Evolutionary conservation across 1,140 invertebrate genomes (phyloP).

Genomic region (Drosophila insularis): DNA sequence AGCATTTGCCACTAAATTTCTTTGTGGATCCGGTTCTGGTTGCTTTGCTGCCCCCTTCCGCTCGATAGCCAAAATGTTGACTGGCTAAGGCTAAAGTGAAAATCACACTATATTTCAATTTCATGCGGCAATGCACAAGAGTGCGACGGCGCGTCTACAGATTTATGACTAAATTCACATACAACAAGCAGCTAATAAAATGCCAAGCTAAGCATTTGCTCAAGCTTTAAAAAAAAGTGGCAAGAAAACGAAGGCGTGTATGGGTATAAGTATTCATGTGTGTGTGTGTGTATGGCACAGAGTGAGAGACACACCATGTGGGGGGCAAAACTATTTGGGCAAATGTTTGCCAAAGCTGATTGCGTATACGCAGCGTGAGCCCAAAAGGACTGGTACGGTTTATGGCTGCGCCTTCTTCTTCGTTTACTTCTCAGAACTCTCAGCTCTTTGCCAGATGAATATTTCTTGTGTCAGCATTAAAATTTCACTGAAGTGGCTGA

Average conservation of each 20-base stretch:
- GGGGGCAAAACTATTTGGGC: conserved; percentile 63
- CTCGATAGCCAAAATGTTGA: conserved; percentile 10
- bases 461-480: conserved; percentile 80
- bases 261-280: not conserved
- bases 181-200: conserved; percentile 79
- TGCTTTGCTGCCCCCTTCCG: conserved; percentile 1
- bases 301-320: not conserved
- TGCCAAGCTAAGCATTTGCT: conserved; percentile 73
- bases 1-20: conserved; percentile 70
- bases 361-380: conserved; percentile 76
- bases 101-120: conserved; percentile 81
- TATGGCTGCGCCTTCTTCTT: conserved; percentile 61
- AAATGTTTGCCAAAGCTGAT: conserved; percentile 74
- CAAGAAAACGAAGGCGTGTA: not conserved
- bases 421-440: conserved; percentile 27
- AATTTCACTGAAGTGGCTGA: conserved; percentile 69
- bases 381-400: conserved; percentile 36
- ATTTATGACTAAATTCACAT: conserved; percentile 80
- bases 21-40: conserved; percentile 10
- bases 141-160: conserved; percentile 64
- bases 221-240: conserved; percentile 21
- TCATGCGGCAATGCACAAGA: conserved; percentile 70
- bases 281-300: not conserved
- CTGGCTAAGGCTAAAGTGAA: conserved; percentile 72
- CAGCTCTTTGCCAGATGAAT: conserved; percentile 44